phyloP scores from a whole-genome alignment of 2,888 invertebrate genomes.

The Rugalucina vietnamica region DNA sequence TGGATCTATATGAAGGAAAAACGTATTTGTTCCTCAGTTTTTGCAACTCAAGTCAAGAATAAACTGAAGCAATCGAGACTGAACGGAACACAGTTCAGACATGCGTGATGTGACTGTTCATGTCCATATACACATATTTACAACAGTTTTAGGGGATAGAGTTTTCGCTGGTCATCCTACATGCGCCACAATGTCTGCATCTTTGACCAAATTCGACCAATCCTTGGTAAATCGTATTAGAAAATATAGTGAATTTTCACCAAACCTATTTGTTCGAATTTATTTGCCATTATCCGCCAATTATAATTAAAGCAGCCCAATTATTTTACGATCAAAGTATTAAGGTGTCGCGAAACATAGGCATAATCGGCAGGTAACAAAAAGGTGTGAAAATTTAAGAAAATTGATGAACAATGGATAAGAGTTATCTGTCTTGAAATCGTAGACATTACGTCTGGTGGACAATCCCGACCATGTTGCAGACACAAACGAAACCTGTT shows the following conservation, averaged over 20 bases:
- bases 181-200: background rate
- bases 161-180: background rate
- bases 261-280: background rate
- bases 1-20: too few relatives aligned
- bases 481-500: conserved; percentile 6
- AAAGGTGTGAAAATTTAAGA: conserved; percentile 38
- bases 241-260: conserved; percentile 1
- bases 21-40: too few relatives aligned
- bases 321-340: conserved; percentile 43
- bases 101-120: too few relatives aligned
- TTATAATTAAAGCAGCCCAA: conserved; percentile 41
- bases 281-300: conserved; percentile 20
- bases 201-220: background rate
- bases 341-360: conserved; percentile 26
- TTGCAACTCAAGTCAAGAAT: too few relatives aligned
- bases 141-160: too few relatives aligned
- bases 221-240: background rate
- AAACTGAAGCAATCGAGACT: too few relatives aligned
- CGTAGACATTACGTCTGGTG: conserved; percentile 45
- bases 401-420: conserved; percentile 48
- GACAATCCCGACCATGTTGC: conserved; percentile 20
- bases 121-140: too few relatives aligned
- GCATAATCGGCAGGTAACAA: conserved; percentile 41
- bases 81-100: too few relatives aligned
- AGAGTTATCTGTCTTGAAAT: conserved; percentile 29